Conservation (phyloP, 2,113 vertebrate genomes). For the Hydropotes inermis region DNA sequence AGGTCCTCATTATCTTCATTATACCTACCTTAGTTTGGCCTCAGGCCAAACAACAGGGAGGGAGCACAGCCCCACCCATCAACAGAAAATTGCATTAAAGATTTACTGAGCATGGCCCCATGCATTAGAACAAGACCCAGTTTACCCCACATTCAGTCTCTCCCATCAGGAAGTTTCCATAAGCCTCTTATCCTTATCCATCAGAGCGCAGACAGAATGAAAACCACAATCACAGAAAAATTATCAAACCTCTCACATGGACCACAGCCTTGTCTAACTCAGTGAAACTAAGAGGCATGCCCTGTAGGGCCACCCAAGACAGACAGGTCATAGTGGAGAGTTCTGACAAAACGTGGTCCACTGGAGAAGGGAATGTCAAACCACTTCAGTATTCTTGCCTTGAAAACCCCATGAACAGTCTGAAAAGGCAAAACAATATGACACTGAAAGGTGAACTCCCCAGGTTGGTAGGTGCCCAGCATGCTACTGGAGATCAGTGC, state of each 20-base stretch:
- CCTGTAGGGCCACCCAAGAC: neutral
- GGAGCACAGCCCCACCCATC: neutral
- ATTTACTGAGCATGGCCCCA: neutral
- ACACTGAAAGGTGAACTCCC: neutral
- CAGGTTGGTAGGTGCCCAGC: neutral
- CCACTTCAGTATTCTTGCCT: neutral
- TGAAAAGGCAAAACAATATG: neutral
- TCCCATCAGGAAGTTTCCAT: neutral
- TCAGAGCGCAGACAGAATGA: neutral
- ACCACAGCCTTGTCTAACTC: neutral
- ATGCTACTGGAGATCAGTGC: neutral
- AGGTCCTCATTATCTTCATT: neutral
- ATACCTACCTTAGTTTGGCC: neutral
- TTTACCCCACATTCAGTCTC: neutral
- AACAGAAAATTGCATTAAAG: neutral
- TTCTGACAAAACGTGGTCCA: neutral
- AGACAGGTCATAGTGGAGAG: neutral
- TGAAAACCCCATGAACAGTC: neutral
- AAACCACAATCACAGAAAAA: neutral
- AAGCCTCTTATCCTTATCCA: neutral
- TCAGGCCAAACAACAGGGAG: neutral
- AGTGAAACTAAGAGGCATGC: neutral
- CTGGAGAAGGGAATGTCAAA: neutral
- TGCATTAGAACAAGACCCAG: neutral
- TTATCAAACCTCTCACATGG: neutral